Evolutionary conservation across 2,888 invertebrate species (phyloP), one percentile per base, ranked within the genome.

Genomic region (Lepetodrilus schrolli): DNA sequence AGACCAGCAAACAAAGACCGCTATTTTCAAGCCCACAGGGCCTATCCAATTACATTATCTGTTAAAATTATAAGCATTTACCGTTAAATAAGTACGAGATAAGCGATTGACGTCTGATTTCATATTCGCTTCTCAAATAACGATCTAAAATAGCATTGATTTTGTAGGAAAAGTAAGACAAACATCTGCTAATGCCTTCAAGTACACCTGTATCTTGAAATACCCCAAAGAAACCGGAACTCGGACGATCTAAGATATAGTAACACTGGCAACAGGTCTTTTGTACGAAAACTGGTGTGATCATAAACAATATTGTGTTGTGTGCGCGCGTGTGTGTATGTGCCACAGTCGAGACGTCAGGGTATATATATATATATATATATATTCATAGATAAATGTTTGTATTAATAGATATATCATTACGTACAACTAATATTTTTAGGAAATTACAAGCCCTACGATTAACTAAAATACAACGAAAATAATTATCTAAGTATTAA

Each of bases 11-110:
- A 34, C 21, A 10, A 30, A 58, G 34, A 17, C 17, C 17, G n/a
- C 30, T 17, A 30, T 58, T 5, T 58, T 34, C 26, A 26, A 30
- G 58, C 58, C 30, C 58, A 17, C 43, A 10, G 58, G 58, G 58
- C 7, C 13, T 13, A 23, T 58, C 58, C 13, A 17, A 17, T 58
- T 58, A 30, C 58, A 30, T 30, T 58, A 58, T 58, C 58, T 58
- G 58, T 58, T 34, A 58, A 58, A 58, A 58, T 58, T 30, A 58
- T 58, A 26, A 58, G 34, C 58, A 58, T 58, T 58, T 58, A 30
- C 58, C 58, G 58, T 58, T 58, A 58, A 58, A 30, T 30, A 58
- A 58, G 58, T 34, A 58, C 7, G 10, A 30, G 34, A 26, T 58
- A 30, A 17, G 58, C 58, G 58, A 58, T 58, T 17, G 58, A 58